Percentiles rank a stretch among this genome's conserved stretches.
phyloP scores from a whole-genome alignment of 2,113 vertebrate species.

The Electrona antarctica region DNA sequence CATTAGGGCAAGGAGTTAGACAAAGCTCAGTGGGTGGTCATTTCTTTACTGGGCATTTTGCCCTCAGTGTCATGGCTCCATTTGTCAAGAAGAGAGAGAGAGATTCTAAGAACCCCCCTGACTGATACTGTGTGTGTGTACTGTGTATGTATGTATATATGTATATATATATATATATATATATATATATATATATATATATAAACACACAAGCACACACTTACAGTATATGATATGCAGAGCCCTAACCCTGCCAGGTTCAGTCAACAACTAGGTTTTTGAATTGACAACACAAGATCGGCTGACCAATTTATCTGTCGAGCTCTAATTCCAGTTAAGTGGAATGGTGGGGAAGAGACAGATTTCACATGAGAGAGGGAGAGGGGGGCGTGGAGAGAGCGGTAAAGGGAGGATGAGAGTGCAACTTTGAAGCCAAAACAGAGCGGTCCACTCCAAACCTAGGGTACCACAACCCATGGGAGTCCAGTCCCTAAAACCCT shows the following conservation, averaged over 20 bases:
- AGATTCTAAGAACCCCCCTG: neutral
- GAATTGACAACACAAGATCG: too few relatives aligned
- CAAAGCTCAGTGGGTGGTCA: conserved; percentile 68
- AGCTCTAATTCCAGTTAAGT: too few relatives aligned
- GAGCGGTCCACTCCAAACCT: conserved; percentile 18
- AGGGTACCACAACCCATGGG: conserved; percentile 25
- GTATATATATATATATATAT: too few relatives aligned
- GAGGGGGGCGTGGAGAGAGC: conserved; percentile 8
- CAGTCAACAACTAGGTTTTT: too few relatives aligned
- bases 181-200: too few relatives aligned
- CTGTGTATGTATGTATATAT: too few relatives aligned
- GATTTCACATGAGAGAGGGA: conserved; percentile 45
- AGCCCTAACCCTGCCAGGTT: too few relatives aligned
- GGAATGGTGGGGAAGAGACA: neutral
- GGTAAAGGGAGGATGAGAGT: conserved; percentile 17
- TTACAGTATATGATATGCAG: too few relatives aligned
- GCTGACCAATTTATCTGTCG: too few relatives aligned
- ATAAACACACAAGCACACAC: too few relatives aligned
- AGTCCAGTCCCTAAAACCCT: conserved; percentile 42
- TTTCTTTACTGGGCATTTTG: conserved; percentile 45
- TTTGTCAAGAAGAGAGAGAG: conserved; percentile 41
- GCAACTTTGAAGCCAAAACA: conserved; percentile 21
- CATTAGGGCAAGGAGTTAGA: conserved; percentile 38
- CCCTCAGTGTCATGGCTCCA: conserved; percentile 48
- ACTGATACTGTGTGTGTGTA: too few relatives aligned